A percentile compares a stretch with the other conserved stretches of the same genome.
phyloP scores from a whole-genome alignment of 2,797 vertebrate genomes.

The Pangasius larnaudii region DNA sequence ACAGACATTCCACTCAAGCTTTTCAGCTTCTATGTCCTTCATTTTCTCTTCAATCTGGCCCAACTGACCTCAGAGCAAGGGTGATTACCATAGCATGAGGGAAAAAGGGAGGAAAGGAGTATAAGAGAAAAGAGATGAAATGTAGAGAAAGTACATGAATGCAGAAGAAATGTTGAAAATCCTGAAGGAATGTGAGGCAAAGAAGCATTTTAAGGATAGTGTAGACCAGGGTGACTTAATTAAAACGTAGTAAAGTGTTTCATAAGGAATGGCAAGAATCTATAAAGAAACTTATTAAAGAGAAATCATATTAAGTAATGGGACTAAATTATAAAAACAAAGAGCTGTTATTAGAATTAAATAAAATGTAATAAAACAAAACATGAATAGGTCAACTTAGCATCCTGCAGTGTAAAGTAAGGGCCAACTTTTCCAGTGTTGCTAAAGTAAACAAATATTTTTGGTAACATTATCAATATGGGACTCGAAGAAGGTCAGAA shows the following conservation, averaged over 20 bases:
- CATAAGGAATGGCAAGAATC: background rate
- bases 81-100: conserved; percentile 41
- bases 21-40: conserved; percentile 25
- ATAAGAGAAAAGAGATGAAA: conserved; percentile 5
- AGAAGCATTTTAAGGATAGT: background rate
- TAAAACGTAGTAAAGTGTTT: background rate
- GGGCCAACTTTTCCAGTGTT: background rate
- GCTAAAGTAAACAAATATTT: background rate
- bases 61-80: conserved; percentile 33
- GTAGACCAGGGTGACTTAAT: background rate
- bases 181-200: background rate
- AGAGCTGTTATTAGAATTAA: background rate
- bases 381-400: background rate
- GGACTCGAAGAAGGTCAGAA: background rate
- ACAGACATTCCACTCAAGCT: conserved; percentile 44
- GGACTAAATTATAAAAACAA: background rate
- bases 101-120: conserved; percentile 14
- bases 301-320: background rate
- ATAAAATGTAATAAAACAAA: background rate
- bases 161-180: conserved; percentile 13
- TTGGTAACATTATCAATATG: background rate
- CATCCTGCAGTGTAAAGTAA: background rate
- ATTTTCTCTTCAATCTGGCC: conserved; percentile 36
- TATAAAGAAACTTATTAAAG: background rate
- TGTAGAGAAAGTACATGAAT: conserved; percentile 10